phyloP scores from a whole-genome alignment of 2,113 vertebrate species.

The Barbus barbus region DNA sequence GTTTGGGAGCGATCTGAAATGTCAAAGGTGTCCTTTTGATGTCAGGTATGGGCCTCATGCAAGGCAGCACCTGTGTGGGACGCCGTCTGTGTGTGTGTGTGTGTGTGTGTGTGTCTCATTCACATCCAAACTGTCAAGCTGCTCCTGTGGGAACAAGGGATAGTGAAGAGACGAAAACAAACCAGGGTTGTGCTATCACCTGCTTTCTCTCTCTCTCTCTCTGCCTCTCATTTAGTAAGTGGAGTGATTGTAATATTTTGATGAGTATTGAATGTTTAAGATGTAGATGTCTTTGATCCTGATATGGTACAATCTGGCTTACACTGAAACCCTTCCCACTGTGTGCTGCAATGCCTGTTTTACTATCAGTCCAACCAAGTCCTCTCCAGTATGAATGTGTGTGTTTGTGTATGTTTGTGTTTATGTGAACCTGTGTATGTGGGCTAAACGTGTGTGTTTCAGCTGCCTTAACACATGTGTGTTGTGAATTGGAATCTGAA shows the following conservation, averaged over 20 bases:
- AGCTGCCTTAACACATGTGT: background rate
- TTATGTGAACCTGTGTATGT: slow-evolving; percentile 43
- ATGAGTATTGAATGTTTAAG: slow-evolving; percentile 15
- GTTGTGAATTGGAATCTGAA: slow-evolving; percentile 21
- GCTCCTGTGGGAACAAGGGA: slow-evolving; percentile 29
- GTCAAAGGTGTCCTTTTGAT: slow-evolving; percentile 99
- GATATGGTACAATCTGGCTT: background rate
- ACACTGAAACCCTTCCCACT: slow-evolving; percentile 3
- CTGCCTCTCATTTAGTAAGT: background rate
- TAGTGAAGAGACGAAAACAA: background rate
- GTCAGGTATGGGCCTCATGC: slow-evolving; percentile 89
- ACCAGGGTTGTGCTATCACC: background rate
- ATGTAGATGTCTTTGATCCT: slow-evolving; percentile 18
- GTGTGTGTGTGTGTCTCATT: slow-evolving; percentile 63
- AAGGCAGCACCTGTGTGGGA: slow-evolving; percentile 83
- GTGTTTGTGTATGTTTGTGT: background rate
- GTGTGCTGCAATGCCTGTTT: slow-evolving; percentile 10
- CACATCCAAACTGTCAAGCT: slow-evolving; percentile 65
- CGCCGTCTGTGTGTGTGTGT: slow-evolving; percentile 47
- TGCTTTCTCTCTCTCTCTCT: background rate
- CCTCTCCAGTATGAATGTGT: background rate
- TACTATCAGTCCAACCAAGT: slow-evolving; percentile 10
- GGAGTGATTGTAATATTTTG: background rate
- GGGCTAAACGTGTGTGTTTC: slow-evolving; percentile 1
- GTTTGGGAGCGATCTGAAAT: slow-evolving; percentile 97